These are phyloP conservation scores for Agrilus cyanescens DNA, from an alignment of 2,888 invertebrate species.

Conservation along the genomic window DNA sequence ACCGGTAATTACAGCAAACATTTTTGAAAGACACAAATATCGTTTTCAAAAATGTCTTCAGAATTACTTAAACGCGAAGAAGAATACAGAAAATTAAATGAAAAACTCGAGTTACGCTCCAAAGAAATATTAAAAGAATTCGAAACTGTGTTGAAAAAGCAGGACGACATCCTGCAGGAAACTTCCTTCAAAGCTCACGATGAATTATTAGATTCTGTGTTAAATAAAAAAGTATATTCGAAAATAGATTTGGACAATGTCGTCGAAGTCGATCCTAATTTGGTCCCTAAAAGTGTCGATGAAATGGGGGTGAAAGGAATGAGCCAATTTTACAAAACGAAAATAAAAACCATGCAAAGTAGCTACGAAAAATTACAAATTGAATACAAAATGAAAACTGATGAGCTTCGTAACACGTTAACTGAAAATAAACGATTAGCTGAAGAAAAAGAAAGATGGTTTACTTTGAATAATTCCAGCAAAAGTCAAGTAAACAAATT, in stretches of 20 bases:
- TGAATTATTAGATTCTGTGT: background rate
- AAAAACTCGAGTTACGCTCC: constrained; percentile 30
- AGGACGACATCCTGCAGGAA: constrained; percentile 24
- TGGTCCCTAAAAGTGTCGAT: constrained; percentile 20
- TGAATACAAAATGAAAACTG: constrained; percentile 27
- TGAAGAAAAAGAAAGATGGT: constrained; percentile 34
- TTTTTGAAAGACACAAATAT: no score
- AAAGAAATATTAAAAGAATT: constrained; percentile 32
- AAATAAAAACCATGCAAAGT: constrained; percentile 27
- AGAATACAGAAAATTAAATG: constrained; percentile 33
- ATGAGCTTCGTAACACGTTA: constrained; percentile 28
- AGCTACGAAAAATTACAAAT: constrained; percentile 25
- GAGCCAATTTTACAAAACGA: constrained; percentile 27
- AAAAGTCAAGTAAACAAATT: constrained; percentile 28
- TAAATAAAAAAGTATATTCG: constrained; percentile 6
- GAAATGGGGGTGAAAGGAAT: constrained; percentile 29
- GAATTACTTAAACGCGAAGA: constrained; percentile 31
- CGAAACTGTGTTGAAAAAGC: constrained; percentile 28
- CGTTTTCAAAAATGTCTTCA: constrained; percentile 22
- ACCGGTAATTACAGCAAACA: no score
- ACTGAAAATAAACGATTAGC: constrained; percentile 24
- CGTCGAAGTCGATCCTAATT: constrained; percentile 5
- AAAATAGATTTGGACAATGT: background rate
- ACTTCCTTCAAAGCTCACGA: background rate
- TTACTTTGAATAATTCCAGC: constrained; percentile 23